These are phyloP conservation scores for Albula goreensis DNA, from an alignment of 2,113 vertebrate species.

Conservation along the genomic window DNA sequence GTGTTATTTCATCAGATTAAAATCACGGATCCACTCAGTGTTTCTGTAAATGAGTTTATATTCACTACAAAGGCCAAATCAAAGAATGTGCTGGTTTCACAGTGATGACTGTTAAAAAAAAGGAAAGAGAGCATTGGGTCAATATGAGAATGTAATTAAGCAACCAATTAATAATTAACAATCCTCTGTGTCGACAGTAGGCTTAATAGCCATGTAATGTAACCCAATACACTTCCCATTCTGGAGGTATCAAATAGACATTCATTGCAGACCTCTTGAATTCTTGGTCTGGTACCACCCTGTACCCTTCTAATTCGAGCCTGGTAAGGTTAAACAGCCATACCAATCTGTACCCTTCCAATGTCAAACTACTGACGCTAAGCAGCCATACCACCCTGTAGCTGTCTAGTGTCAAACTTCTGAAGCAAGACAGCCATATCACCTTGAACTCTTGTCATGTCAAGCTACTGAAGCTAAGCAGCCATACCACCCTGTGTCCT, in stretches of 20 bases:
- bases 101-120: neutral
- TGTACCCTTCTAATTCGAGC: too few species aligned
- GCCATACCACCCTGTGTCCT: too few species aligned
- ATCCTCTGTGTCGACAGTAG: neutral
- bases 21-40: neutral
- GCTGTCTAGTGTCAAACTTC: too few species aligned
- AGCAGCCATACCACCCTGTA: too few species aligned
- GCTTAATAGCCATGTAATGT: neutral
- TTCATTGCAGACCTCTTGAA: neutral
- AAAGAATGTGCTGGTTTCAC: neutral
- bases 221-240: neutral
- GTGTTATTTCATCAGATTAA: slow-evolving; percentile 2
- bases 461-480: too few species aligned
- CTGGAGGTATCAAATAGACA: neutral
- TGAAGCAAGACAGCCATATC: too few species aligned
- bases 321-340: too few species aligned
- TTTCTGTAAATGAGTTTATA: neutral
- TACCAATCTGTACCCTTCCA: too few species aligned
- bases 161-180: neutral
- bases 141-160: slow-evolving; percentile 1
- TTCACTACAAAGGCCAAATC: neutral
- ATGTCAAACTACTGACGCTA: too few species aligned
- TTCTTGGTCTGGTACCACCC: neutral
- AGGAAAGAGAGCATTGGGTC: neutral
- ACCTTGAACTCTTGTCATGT: too few species aligned